These are phyloP conservation scores for Coregonus clupeaformis DNA, from an alignment of 2,113 vertebrate species.

Conservation along the genomic window DNA sequence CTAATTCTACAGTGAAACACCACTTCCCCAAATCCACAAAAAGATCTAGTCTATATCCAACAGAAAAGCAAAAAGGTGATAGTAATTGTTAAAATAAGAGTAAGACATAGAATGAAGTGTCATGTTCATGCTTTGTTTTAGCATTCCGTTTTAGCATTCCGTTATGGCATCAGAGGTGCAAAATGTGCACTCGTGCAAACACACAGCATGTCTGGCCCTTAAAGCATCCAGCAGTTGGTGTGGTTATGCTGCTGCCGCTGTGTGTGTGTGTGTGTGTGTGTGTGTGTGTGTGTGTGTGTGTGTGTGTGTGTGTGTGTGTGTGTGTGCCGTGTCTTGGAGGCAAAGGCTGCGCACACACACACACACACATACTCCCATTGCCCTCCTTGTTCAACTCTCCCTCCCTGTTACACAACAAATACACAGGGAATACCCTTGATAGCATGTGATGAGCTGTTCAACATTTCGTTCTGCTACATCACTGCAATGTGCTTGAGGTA, in stretches of 20 bases:
- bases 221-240: not conserved
- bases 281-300: constrained; percentile 32
- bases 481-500: constrained; percentile 5
- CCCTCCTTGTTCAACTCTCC: constrained; percentile 58
- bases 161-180: too few species aligned
- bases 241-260: not conserved
- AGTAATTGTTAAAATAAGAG: too few species aligned
- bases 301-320: constrained; percentile 6
- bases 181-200: too few species aligned
- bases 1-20: too few species aligned
- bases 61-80: too few species aligned
- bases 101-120: too few species aligned
- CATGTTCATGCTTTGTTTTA: too few species aligned
- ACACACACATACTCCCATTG: constrained; percentile 43
- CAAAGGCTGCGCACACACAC: constrained; percentile 2
- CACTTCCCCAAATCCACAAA: too few species aligned
- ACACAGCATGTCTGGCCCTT: not conserved
- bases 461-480: constrained; percentile 31
- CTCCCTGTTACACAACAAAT: constrained; percentile 76
- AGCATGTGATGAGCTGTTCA: constrained; percentile 58
- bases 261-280: not conserved
- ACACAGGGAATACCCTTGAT: constrained; percentile 73
- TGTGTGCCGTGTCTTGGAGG: constrained; percentile 9
- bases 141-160: too few species aligned
- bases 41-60: too few species aligned